Conservation (phyloP, 2,888 invertebrate species). For the Rhingia rostrata region DNA sequence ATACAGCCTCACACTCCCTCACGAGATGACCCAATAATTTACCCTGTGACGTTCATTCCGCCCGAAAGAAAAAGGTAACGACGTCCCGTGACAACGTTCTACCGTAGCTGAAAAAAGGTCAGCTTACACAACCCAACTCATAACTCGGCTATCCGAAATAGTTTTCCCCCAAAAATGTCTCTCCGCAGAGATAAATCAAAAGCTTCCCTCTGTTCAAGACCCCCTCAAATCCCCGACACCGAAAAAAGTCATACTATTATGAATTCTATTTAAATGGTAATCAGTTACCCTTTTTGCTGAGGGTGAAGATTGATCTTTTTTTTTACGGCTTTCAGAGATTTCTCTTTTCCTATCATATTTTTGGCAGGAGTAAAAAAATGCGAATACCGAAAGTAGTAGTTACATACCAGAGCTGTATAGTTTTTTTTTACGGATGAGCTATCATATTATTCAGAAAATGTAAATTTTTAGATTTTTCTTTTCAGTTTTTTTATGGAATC, state of each 20-base stretch:
- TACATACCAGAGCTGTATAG: constrained; percentile 14
- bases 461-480: constrained; percentile 55
- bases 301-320: constrained; percentile 72
- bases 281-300: constrained; percentile 73
- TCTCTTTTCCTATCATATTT: constrained; percentile 42
- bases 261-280: constrained; percentile 75
- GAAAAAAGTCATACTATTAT: constrained; percentile 68
- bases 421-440: constrained; percentile 53
- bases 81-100: neutral
- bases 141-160: constrained; percentile 64
- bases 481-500: constrained; percentile 39
- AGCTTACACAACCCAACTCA: constrained; percentile 58
- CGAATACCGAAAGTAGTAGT: constrained; percentile 10
- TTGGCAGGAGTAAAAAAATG: constrained; percentile 15
- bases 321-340: constrained; percentile 71
- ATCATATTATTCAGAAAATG: constrained; percentile 69
- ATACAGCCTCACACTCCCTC: constrained; percentile 22
- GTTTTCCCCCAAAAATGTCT: constrained; percentile 69
- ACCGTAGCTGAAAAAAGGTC: constrained; percentile 24
- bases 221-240: neutral
- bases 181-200: constrained; percentile 71
- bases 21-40: constrained; percentile 69
- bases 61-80: constrained; percentile 45
- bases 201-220: constrained; percentile 4
- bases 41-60: constrained; percentile 61